phyloP scores from a whole-genome alignment of 2,888 invertebrate genomes.

The Zygogramma bicolorata region DNA sequence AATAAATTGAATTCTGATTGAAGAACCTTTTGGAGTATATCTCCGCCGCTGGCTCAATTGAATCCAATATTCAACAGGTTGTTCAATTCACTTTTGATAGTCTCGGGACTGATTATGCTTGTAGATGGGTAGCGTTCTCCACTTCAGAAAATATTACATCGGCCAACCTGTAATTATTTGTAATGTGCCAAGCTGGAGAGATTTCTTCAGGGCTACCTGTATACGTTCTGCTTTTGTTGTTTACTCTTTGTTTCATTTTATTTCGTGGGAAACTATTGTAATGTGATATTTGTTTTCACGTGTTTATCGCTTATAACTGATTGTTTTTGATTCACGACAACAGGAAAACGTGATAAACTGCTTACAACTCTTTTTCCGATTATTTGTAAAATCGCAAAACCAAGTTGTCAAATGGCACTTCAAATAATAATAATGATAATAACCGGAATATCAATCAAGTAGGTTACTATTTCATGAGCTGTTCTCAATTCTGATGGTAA shows the following conservation, averaged over 20 bases:
- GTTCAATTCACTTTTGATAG: constrained; percentile 10
- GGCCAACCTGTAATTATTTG: constrained; percentile 33
- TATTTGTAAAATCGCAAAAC: no score
- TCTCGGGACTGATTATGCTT: constrained; percentile 24
- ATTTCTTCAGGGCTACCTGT: constrained; percentile 30
- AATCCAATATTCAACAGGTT: constrained; percentile 8
- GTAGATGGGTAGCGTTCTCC: constrained; percentile 13
- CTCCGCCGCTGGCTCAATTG: not conserved
- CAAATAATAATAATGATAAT: no score
- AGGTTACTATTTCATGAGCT: no score
- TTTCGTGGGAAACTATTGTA: not conserved
- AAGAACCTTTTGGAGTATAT: not conserved
- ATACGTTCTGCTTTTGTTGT: constrained; percentile 20
- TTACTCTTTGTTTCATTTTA: not conserved
- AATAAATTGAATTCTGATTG: no score
- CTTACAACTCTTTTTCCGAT: no score
- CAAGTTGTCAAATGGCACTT: no score
- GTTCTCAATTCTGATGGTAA: no score
- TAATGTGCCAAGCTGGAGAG: constrained; percentile 37
- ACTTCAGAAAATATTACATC: constrained; percentile 13
- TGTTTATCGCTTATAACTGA: not conserved
- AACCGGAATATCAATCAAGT: no score
- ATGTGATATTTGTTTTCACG: not conserved
- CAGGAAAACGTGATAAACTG: constrained; percentile 2
- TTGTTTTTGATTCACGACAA: not conserved